Conservation (phyloP, 2,888 invertebrate genomes). For the Catocala sponsa region DNA sequence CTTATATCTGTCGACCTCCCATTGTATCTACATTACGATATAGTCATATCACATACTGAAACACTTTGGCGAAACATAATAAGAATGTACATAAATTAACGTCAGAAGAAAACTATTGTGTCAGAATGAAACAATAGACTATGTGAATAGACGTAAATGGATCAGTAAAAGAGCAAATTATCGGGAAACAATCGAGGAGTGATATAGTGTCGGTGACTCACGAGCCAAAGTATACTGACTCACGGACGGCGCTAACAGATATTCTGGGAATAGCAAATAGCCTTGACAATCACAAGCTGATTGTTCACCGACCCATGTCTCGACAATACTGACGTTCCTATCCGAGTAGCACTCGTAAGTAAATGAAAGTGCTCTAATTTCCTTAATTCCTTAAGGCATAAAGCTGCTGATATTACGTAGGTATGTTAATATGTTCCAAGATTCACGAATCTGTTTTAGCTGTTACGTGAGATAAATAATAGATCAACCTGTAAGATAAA, state of each 20-base stretch:
- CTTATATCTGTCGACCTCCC: not conserved
- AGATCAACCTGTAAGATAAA: not conserved
- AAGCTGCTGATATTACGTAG: constrained; percentile 11
- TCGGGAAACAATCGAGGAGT: constrained; percentile 74
- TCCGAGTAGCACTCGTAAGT: not conserved
- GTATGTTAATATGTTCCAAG: constrained; percentile 21
- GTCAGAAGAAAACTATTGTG: constrained; percentile 26
- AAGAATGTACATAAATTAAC: constrained; percentile 5
- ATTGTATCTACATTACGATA: not conserved
- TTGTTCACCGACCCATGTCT: constrained; percentile 45
- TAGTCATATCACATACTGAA: not conserved
- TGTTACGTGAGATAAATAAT: constrained; percentile 15
- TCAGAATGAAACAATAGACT: constrained; percentile 44
- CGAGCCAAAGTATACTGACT: constrained; percentile 66
- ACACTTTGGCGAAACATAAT: too few species aligned
- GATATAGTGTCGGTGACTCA: constrained; percentile 73
- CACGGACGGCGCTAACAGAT: constrained; percentile 77
- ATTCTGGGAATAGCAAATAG: constrained; percentile 81
- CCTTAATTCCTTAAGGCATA: constrained; percentile 7
- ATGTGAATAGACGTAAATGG: constrained; percentile 57
- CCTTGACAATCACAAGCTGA: constrained; percentile 72
- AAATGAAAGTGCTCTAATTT: constrained; percentile 17
- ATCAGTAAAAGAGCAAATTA: constrained; percentile 71
- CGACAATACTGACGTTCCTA: constrained; percentile 7
- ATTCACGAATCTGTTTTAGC: constrained; percentile 23